Evolutionary conservation across 2,888 invertebrate genomes (phyloP).

Genomic region (Amitus sp.): DNA sequence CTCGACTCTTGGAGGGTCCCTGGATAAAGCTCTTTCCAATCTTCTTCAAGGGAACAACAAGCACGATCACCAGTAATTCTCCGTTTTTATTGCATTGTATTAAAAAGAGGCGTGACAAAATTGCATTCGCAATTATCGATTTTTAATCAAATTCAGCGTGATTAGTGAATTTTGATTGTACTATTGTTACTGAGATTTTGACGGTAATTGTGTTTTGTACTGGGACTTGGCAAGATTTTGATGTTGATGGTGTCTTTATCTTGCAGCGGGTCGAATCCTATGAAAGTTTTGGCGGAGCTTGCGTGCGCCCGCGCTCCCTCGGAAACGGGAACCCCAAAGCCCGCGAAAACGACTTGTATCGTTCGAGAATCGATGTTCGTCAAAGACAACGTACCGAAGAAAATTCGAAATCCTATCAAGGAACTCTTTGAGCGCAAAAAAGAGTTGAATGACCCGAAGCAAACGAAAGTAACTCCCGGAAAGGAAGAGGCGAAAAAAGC

Average conservation of each 20-base stretch:
- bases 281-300: constrained; percentile 62
- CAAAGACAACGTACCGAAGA: constrained; percentile 18
- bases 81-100: too few species aligned
- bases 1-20: constrained; percentile 49
- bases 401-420: constrained; percentile 59
- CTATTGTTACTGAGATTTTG: too few species aligned
- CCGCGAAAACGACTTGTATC: constrained; percentile 8
- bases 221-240: too few species aligned
- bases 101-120: too few species aligned
- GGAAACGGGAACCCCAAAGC: constrained; percentile 41
- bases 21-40: constrained; percentile 59
- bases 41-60: constrained; percentile 59
- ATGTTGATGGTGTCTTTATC: too few species aligned
- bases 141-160: too few species aligned
- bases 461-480: constrained; percentile 38
- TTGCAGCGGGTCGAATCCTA: constrained; percentile 60
- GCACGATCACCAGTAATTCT: constrained; percentile 60
- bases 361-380: constrained; percentile 21
- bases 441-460: constrained; percentile 57
- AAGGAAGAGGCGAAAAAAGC: constrained; percentile 36
- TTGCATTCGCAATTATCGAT: too few species aligned
- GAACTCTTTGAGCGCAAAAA: constrained; percentile 62
- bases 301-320: constrained; percentile 62
- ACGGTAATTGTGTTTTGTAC: too few species aligned
- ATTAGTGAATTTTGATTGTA: too few species aligned